Evolutionary conservation across 2,113 vertebrate species (phyloP).

Genomic region (Tragulus kanchil): DNA sequence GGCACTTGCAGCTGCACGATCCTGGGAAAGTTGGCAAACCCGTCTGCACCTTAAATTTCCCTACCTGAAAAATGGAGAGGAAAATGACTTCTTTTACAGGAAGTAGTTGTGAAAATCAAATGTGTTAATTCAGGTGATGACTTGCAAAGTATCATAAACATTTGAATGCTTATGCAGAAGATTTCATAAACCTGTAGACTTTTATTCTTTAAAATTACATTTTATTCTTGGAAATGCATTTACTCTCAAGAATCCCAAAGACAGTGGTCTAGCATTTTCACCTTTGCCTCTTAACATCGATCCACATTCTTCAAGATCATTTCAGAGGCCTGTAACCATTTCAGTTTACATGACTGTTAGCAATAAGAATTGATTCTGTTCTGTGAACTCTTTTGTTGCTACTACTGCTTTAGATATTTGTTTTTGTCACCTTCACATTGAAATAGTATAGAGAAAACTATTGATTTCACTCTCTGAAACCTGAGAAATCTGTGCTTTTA

Average conservation of each 20-base stretch:
- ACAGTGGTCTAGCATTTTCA: not conserved
- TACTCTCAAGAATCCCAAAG: not conserved
- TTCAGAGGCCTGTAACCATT: not conserved
- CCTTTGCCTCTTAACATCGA: not conserved
- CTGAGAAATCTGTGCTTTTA: not conserved
- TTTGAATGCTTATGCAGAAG: not conserved
- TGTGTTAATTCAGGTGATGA: not conserved
- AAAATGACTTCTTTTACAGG: not conserved
- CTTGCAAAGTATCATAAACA: not conserved
- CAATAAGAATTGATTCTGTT: not conserved
- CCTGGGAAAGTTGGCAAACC: not conserved
- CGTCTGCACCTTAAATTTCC: not conserved
- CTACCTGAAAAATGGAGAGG: slow-evolving; percentile 30
- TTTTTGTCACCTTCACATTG: not conserved
- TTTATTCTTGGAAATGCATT: slow-evolving; percentile 34
- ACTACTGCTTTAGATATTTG: not conserved
- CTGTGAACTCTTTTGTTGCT: not conserved
- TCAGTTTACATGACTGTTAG: not conserved
- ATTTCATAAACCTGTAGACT: not conserved
- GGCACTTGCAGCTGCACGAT: not conserved
- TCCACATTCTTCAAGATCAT: not conserved
- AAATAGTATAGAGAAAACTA: not conserved
- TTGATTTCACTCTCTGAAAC: not conserved
- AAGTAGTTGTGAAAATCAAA: not conserved
- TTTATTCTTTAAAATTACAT: not conserved